These are phyloP conservation scores for Spea bombifrons DNA, from an alignment of 2,113 vertebrate species.

Conservation along the genomic window DNA sequence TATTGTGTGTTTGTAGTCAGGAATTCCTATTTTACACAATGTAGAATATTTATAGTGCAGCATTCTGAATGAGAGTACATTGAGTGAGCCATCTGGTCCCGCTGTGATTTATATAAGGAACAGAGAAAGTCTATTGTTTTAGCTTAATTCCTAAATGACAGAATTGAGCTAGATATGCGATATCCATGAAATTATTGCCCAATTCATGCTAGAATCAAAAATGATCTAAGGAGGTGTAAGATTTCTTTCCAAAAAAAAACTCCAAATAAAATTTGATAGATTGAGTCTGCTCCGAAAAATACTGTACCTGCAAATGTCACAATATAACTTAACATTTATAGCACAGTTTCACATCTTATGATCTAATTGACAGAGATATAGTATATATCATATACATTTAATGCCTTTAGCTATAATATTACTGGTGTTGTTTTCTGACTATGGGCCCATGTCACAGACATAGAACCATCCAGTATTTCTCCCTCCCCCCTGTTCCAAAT, in stretches of 20 bases:
- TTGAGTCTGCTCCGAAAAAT: constrained; percentile 26
- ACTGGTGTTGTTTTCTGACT: no score
- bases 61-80: constrained; percentile 32
- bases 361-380: no score
- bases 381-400: no score
- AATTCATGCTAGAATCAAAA: constrained; percentile 43
- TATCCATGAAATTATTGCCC: constrained; percentile 45
- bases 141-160: constrained; percentile 40
- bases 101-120: constrained; percentile 47
- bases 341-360: no score
- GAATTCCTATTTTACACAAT: constrained; percentile 16
- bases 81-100: constrained; percentile 45
- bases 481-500: no score
- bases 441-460: no score
- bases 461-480: no score
- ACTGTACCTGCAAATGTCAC: constrained; percentile 18
- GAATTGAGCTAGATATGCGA: constrained; percentile 46
- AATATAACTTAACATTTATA: background rate
- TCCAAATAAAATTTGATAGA: constrained; percentile 40
- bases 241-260: constrained; percentile 40
- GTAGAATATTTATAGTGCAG: constrained; percentile 28
- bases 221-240: constrained; percentile 46
- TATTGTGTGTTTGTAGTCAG: background rate
- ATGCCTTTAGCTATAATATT: no score
- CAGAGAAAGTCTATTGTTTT: constrained; percentile 48